Evolutionary conservation across 2,797 vertebrate genomes (phyloP), one percentile per base, ranked within the genome.

Genomic region (Chelmon rostratus): DNA sequence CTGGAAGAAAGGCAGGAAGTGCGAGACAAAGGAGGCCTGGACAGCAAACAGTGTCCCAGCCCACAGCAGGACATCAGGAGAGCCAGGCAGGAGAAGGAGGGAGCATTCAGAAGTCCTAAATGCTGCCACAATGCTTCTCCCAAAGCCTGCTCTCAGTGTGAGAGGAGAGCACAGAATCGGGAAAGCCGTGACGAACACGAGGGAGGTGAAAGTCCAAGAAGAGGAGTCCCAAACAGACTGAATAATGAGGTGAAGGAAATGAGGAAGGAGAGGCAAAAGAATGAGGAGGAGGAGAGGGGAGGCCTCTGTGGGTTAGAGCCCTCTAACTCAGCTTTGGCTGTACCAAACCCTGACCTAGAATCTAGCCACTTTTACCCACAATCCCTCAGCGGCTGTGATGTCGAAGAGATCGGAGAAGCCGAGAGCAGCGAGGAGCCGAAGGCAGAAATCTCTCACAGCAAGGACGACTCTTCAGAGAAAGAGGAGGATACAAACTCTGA

Each of bases 1-100:
- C 72, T 72, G 66, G 87, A 90, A 68, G 88, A 90, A 86, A 82
- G 79, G 25, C 93, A 91, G 91, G 92, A 91, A 84, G 89, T 87
- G 68, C 64, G 1, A 79, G 76, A 93, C 87, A 92, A 94, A 91
- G 83, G 79, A 70, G 56, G 68, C 53, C 40, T 2, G 74, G 83
- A 86, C 42, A 33, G 49, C 31, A 76, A 85, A 73, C 75, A 44
- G 66, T 38, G 66, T 73, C 83, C 68, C 69, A 73, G 78, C 78
- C 76, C 65, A 0, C 84, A 70, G 82, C 70, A 44, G 78, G 82
- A 87, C 42, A 19, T 61, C 74, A 38, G 31, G 47, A 67, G 46
- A 63, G 40, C 21, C 13, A 68, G 62, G 35, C 79, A 68, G 52
- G 84, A 86, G 50, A 72, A 65, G 44, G 79, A 81, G 13, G 76